phyloP scores from a whole-genome alignment of 1,140 invertebrate genomes.

The Penaeus japonicus region DNA sequence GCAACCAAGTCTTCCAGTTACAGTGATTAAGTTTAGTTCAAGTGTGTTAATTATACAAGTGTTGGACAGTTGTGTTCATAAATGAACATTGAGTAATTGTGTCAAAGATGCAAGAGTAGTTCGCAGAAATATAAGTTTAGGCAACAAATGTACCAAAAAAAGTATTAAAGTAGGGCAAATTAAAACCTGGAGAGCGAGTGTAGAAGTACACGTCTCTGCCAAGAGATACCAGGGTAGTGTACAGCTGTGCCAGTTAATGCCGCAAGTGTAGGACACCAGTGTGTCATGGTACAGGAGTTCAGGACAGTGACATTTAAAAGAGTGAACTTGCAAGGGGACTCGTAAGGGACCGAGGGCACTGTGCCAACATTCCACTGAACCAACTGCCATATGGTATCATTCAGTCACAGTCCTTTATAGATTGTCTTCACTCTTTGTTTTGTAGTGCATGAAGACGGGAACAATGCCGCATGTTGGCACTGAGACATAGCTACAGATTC shows the following conservation, averaged over 20 bases:
- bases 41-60: not conserved
- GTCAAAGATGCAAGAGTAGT: not conserved
- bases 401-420: too few relatives aligned
- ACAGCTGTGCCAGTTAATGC: too few relatives aligned
- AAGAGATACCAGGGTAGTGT: not conserved
- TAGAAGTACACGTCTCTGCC: not conserved
- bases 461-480: not conserved
- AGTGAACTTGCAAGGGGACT: not conserved
- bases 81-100: not conserved
- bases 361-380: too few relatives aligned
- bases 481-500: not conserved
- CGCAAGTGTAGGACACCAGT: not conserved
- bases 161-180: not conserved
- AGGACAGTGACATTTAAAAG: not conserved
- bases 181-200: not conserved
- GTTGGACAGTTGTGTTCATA: not conserved
- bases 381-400: too few relatives aligned
- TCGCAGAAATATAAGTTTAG: not conserved
- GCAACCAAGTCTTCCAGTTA: slow-evolving; percentile 46
- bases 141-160: not conserved
- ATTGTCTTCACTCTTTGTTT: not conserved
- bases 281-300: not conserved
- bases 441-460: not conserved
- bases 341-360: too few relatives aligned
- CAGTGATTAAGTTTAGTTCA: slow-evolving; percentile 8